Percentiles rank a stretch among this genome's conserved stretches.
These are phyloP conservation scores for Tiaroga cobitis DNA, from an alignment of 2,797 vertebrate species.

Conservation along the genomic window DNA sequence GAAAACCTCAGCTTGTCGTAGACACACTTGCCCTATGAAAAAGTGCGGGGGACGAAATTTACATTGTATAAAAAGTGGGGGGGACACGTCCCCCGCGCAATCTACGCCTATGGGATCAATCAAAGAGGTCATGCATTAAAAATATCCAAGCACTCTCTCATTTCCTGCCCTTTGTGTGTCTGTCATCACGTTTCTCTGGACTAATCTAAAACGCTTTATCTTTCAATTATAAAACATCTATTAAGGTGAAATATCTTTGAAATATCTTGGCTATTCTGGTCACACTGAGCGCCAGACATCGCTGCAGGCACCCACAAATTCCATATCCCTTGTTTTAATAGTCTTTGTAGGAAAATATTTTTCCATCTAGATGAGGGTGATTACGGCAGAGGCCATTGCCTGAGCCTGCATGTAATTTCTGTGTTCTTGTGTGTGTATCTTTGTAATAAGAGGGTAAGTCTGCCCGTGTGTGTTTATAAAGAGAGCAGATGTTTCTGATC, in stretches of 20 bases:
- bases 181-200: conserved; percentile 3
- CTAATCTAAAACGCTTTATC: conserved; percentile 30
- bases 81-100: too few species aligned
- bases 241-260: conserved; percentile 29
- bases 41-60: too few species aligned
- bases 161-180: conserved; percentile 29
- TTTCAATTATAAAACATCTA: conserved; percentile 27
- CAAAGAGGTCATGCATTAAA: not conserved
- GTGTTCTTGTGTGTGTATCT: not conserved
- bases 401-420: conserved; percentile 24
- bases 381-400: conserved; percentile 7
- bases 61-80: too few species aligned
- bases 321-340: conserved; percentile 44
- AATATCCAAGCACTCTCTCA: not conserved
- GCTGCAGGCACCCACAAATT: conserved; percentile 20
- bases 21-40: too few species aligned
- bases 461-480: conserved; percentile 15
- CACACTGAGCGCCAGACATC: conserved; percentile 4
- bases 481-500: conserved; percentile 38
- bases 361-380: conserved; percentile 33
- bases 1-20: too few species aligned
- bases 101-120: too few species aligned
- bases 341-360: conserved; percentile 40
- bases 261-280: conserved; percentile 37
- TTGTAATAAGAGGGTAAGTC: conserved; percentile 8